phyloP scores from a whole-genome alignment of 2,113 vertebrate species.

The Empidonax traillii region DNA sequence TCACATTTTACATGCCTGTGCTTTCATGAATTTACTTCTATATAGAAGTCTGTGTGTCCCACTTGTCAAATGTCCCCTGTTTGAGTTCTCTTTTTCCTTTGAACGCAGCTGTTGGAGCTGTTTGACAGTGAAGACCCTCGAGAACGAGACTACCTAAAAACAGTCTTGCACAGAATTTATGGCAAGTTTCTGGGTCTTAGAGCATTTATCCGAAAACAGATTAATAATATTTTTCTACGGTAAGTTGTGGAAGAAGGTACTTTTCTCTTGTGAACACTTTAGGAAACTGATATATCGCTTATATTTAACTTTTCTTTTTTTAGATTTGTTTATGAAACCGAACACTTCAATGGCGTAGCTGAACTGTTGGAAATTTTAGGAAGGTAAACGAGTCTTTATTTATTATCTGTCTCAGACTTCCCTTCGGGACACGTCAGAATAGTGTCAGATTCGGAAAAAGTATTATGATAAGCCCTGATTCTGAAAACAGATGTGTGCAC shows the following conservation, averaged over 20 bases:
- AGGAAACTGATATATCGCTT: slow-evolving; percentile 12
- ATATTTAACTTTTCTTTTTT: slow-evolving; percentile 24
- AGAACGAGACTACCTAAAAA: slow-evolving; percentile 99
- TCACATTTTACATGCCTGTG: not conserved
- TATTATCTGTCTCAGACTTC: not conserved
- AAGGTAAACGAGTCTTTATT: slow-evolving; percentile 80
- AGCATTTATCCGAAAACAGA: slow-evolving; percentile 99
- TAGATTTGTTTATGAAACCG: slow-evolving; percentile 99
- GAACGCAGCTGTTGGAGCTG: slow-evolving; percentile 90
- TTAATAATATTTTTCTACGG: slow-evolving; percentile 99
- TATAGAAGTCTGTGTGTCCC: not conserved
- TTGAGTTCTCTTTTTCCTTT: slow-evolving; percentile 46
- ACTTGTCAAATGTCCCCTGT: not conserved
- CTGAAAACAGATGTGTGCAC: not conserved
- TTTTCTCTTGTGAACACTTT: not conserved
- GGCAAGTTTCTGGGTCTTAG: slow-evolving; percentile 99
- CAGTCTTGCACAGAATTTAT: slow-evolving; percentile 99
- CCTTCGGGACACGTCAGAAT: not conserved
- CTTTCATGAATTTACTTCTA: not conserved
- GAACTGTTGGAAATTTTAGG: slow-evolving; percentile 99
- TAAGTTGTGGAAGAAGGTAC: slow-evolving; percentile 73
- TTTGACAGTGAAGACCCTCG: slow-evolving; percentile 99
- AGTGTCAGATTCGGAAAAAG: not conserved
- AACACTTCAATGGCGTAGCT: slow-evolving; percentile 99
- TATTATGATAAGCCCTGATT: not conserved